phyloP scores from a whole-genome alignment of 1,140 invertebrate genomes.

The Wasmannia auropunctata region DNA sequence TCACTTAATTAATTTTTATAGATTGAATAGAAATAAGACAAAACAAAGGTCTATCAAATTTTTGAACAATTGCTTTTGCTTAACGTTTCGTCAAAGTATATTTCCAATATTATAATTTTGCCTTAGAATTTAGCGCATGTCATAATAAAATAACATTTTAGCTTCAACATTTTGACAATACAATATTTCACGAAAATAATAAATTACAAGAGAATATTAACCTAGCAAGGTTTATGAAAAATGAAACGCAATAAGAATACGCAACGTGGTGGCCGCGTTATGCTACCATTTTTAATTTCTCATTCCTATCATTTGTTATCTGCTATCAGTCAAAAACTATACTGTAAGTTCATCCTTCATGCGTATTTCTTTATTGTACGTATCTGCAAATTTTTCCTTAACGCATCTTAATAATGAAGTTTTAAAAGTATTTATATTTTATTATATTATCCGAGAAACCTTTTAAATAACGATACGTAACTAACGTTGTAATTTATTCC shows the following conservation, averaged over 20 bases:
- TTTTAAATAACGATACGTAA: neutral
- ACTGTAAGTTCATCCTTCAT: neutral
- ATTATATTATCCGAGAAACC: neutral
- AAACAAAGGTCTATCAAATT: neutral
- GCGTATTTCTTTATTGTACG: neutral
- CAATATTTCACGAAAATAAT: neutral
- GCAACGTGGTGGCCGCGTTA: neutral
- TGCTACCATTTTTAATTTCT: neutral
- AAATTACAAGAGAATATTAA: conserved; percentile 7
- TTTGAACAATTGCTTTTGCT: neutral
- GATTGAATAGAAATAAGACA: neutral
- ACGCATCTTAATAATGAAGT: neutral
- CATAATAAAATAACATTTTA: neutral
- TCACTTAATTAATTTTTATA: neutral
- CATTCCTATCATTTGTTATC: neutral
- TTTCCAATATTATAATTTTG: neutral
- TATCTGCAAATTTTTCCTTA: neutral
- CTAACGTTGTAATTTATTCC: no score
- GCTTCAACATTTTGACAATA: neutral
- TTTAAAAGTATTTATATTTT: neutral
- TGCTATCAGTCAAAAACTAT: neutral
- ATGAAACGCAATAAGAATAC: neutral
- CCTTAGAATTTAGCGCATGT: neutral
- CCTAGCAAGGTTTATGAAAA: neutral
- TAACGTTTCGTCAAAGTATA: neutral